Percentiles rank a stretch among this genome's conserved stretches.
These are phyloP conservation scores for Auanema sp. DNA, from an alignment of 2,888 invertebrate species.

Conservation along the genomic window DNA sequence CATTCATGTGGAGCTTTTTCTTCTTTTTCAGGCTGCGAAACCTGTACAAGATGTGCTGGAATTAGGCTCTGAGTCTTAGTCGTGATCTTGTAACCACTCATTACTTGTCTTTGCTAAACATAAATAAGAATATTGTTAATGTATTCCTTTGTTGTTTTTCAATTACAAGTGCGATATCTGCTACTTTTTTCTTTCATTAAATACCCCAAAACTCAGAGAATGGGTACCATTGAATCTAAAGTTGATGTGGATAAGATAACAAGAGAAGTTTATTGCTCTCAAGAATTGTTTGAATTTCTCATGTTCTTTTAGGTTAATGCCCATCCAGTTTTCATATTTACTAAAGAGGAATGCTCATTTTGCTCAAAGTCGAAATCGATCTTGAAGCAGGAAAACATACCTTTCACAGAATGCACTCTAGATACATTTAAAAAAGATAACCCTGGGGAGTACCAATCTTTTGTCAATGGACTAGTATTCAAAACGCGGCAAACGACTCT, in stretches of 20 bases:
- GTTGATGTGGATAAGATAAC: constrained; percentile 35
- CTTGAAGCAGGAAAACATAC: constrained; percentile 22
- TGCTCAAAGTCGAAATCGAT: constrained; percentile 16
- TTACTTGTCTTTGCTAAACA: too few species aligned
- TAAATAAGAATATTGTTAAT: too few species aligned
- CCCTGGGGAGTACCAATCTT: constrained; percentile 37
- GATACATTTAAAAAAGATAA: constrained; percentile 31
- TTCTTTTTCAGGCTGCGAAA: constrained; percentile 25
- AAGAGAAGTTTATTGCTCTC: constrained; percentile 22
- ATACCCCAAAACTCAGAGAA: not conserved
- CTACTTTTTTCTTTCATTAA: too few species aligned
- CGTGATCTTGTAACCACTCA: too few species aligned
- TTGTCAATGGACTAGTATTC: constrained; percentile 43
- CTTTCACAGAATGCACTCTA: constrained; percentile 39
- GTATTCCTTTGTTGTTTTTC: too few species aligned
- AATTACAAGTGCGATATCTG: too few species aligned
- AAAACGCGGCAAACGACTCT: constrained; percentile 43
- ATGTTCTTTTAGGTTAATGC: not conserved
- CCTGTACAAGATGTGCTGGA: constrained; percentile 41
- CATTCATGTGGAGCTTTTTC: not conserved
- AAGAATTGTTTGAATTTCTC: not conserved
- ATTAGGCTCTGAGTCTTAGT: too few species aligned
- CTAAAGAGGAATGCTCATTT: too few species aligned
- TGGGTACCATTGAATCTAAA: constrained; percentile 40
- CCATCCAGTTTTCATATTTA: not conserved